Evolutionary conservation across 2,888 invertebrate genomes (phyloP), one percentile per base, ranked within the genome.

Genomic region (Urechis unicinctus): DNA sequence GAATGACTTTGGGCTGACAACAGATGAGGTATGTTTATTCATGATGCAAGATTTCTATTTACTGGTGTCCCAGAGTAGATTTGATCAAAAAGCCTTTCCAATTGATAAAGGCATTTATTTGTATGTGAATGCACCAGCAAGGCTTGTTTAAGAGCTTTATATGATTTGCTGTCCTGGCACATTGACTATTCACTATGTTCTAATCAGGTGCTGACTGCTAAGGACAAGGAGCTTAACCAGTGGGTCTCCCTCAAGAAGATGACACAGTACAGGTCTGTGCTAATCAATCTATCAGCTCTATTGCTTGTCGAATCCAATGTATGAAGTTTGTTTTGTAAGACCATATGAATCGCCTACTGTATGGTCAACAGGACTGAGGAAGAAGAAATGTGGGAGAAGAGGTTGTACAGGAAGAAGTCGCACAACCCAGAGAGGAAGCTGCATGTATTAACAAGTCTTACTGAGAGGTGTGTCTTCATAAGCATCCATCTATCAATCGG

Each of bases 231-330:
- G 78, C 80, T 98, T 6, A 97, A 98, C 69, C 85, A 86, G 67
- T 98, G 97, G 98, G 92, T 88, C 65, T 91, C 94, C 0, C 78
- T 96, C 3, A 94, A 91, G 79, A 91, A 88, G 79, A 83, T 91
- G 0, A 83, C 87, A n/a, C 87, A 87, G 70, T 84, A 87, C 67
- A 83, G 88, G 65, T 61, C 24, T 25, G 54, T n/a, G n/a, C n/a
- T n/a, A n/a, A n/a, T n/a, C n/a, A n/a, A 52, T 41, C 4, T 36
- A 9, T 13, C 36, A 13, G 9, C 9, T 36, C 36, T 36, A 9
- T 36, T 1, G 45, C 13, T 3, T 22, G n/a, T 17, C 26, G 36
- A 25, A n/a, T 53, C 54, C 24, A 2, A 21, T 29, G 17, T 25
- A 17, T 42, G 17, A 49, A 6, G 6, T 36, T 36, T 36, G 9